Conservation (phyloP, 2,797 vertebrate species). For the Psittacula derbiana region DNA sequence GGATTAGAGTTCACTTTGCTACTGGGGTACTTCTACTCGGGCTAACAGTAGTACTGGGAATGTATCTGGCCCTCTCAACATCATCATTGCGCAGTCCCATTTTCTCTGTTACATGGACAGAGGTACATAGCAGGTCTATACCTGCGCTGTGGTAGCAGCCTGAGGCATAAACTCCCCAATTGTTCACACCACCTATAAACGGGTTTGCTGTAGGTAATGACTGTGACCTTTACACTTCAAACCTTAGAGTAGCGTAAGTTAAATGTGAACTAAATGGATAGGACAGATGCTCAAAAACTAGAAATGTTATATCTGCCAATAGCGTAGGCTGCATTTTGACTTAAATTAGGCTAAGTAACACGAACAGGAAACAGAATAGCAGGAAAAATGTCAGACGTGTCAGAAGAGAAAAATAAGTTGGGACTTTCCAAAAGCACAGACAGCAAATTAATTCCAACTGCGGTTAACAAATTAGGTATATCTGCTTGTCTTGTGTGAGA, state of each 20-base stretch:
- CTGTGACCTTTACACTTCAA: background rate
- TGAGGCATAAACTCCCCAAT: background rate
- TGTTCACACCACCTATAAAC: background rate
- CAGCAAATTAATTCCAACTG: background rate
- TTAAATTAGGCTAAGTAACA: constrained; percentile 6
- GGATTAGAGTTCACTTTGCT: background rate
- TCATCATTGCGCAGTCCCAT: background rate
- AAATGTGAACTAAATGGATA: background rate
- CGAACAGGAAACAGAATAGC: background rate
- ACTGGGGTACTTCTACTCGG: background rate
- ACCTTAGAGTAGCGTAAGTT: background rate
- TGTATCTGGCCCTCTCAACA: background rate
- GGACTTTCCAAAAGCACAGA: background rate
- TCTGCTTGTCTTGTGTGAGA: background rate
- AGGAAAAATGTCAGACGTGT: background rate
- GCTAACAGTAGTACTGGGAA: background rate
- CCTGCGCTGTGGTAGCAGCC: background rate
- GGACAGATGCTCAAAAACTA: background rate
- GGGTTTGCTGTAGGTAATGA: background rate
- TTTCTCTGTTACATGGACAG: background rate
- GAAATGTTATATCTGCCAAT: background rate
- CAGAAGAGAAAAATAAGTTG: background rate
- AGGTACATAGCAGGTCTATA: background rate
- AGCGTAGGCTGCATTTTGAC: background rate
- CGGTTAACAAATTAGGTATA: background rate